These are phyloP conservation scores for Phymorhynchus buccinoides DNA, from an alignment of 1,140 invertebrate genomes.

Conservation along the genomic window DNA sequence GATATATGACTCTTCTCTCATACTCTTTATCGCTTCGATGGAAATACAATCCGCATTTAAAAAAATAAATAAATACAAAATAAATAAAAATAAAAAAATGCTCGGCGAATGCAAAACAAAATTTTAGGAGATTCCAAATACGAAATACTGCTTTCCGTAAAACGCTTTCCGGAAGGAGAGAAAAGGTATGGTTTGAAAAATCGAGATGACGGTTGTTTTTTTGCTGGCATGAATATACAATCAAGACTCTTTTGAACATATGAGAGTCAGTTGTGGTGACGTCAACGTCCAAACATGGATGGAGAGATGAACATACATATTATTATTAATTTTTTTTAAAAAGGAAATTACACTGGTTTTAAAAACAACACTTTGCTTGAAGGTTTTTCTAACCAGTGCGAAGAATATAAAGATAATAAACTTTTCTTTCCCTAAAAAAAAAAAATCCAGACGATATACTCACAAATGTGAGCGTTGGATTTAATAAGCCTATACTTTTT, in stretches of 20 bases:
- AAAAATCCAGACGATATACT: not conserved
- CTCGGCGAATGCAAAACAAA: not conserved
- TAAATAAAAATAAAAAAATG: not conserved
- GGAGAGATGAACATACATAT: conserved; percentile 21
- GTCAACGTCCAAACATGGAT: conserved; percentile 41
- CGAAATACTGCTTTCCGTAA: not conserved
- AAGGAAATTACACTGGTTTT: too few relatives aligned
- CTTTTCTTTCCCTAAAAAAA: not conserved
- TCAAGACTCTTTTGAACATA: conserved; percentile 41
- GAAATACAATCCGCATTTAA: not conserved
- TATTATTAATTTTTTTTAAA: not conserved
- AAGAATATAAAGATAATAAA: not conserved
- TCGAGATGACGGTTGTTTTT: too few relatives aligned
- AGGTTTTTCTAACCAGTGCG: not conserved
- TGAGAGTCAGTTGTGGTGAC: conserved; percentile 39
- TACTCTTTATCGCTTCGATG: not conserved
- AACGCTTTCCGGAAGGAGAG: not conserved
- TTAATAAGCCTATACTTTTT: not conserved
- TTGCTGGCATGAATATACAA: conserved; percentile 39
- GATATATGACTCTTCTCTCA: not conserved
- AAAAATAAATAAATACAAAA: too few relatives aligned
- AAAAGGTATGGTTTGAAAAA: not conserved
- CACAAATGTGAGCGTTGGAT: not conserved
- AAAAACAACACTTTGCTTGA: too few relatives aligned
- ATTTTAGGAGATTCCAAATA: not conserved